Evolutionary conservation across 2,113 vertebrate genomes (phyloP).

Genomic region (Holacanthus passer): DNA sequence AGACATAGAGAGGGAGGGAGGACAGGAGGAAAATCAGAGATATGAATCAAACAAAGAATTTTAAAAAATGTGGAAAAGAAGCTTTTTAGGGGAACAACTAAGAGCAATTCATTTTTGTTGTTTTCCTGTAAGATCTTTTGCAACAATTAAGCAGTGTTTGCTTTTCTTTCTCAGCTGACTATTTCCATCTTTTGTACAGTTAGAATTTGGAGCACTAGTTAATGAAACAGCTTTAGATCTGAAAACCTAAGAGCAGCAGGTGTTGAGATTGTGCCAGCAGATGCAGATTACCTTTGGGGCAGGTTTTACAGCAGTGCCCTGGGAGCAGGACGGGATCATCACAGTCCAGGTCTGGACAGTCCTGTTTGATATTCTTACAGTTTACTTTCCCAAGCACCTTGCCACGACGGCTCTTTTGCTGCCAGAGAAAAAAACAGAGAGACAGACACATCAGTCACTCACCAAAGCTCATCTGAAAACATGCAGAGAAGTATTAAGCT

Average conservation of each 20-base stretch:
- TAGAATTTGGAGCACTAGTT: neutral
- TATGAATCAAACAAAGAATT: neutral
- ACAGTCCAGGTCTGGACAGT: slow-evolving; percentile 89
- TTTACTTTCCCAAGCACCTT: slow-evolving; percentile 86
- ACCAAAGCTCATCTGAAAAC: neutral
- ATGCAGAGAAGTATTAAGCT: neutral
- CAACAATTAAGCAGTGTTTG: neutral
- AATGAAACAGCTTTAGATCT: neutral
- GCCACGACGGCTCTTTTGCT: slow-evolving; percentile 86
- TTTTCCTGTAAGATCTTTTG: neutral
- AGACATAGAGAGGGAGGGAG: neutral
- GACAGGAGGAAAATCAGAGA: neutral
- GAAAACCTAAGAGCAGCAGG: neutral
- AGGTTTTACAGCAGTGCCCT: slow-evolving; percentile 95
- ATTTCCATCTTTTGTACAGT: neutral
- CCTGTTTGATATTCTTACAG: slow-evolving; percentile 94
- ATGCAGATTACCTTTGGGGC: slow-evolving; percentile 90
- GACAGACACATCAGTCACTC: neutral
- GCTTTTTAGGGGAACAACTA: neutral
- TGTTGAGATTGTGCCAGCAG: neutral
- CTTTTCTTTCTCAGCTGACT: slow-evolving; percentile 17
- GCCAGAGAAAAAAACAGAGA: slow-evolving; percentile 13
- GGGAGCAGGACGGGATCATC: slow-evolving; percentile 88
- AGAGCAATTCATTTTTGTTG: neutral
- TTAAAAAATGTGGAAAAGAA: slow-evolving; percentile 7